Conservation (phyloP, 1,140 invertebrate species). For the Dendrolimus kikuchii region DNA sequence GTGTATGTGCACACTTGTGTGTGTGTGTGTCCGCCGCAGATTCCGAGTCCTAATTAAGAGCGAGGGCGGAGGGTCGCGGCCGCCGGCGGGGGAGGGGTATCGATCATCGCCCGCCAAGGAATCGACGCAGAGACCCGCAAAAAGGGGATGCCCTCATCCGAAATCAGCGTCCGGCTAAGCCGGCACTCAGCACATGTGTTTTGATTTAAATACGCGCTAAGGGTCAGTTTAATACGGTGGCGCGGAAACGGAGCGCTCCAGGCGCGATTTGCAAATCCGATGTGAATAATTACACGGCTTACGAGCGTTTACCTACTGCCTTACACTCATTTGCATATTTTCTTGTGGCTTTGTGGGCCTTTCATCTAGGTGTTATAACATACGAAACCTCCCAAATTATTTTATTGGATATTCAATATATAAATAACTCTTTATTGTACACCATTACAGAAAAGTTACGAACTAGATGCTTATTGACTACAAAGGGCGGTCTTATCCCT, state of each 20-base stretch:
- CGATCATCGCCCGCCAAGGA: slow-evolving; percentile 67
- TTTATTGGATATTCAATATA: too few relatives aligned
- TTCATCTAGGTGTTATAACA: slow-evolving; percentile 4
- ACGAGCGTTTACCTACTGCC: slow-evolving; percentile 68
- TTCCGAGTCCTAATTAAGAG: slow-evolving; percentile 73
- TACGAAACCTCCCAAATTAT: too few relatives aligned
- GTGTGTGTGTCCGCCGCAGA: slow-evolving; percentile 70
- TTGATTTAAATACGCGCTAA: slow-evolving; percentile 65
- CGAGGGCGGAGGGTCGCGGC: slow-evolving; percentile 53
- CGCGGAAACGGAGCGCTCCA: slow-evolving; percentile 56
- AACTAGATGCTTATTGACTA: too few relatives aligned
- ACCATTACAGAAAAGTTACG: too few relatives aligned
- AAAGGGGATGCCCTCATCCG: slow-evolving; percentile 67
- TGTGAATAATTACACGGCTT: slow-evolving; percentile 71
- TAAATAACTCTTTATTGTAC: too few relatives aligned
- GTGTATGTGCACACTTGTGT: slow-evolving; percentile 28
- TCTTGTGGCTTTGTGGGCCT: slow-evolving; percentile 49
- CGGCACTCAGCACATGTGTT: slow-evolving; percentile 66
- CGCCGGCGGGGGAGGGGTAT: slow-evolving; percentile 60
- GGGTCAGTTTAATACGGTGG: slow-evolving; percentile 61
- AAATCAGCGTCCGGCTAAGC: slow-evolving; percentile 64
- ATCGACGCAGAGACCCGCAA: slow-evolving; percentile 67
- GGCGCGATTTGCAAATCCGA: slow-evolving; percentile 66
- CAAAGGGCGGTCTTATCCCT: too few relatives aligned
- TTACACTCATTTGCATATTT: slow-evolving; percentile 69